Base-by-base conservation (phyloP, 2,797 vertebrate genomes). In the Synanceia verrucosa region DNA sequence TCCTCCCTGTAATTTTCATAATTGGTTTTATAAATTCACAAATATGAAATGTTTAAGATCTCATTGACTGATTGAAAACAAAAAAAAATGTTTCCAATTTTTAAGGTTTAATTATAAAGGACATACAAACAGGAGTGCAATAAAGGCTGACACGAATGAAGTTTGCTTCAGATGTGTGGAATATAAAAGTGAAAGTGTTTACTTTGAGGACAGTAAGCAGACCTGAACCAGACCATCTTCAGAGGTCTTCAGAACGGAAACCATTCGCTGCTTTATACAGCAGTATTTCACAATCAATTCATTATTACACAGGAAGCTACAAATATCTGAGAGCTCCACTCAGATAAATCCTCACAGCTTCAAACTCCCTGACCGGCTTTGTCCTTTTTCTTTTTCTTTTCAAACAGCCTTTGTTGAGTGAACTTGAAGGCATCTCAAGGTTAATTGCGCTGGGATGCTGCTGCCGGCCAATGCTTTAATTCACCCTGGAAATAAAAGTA, bases 391-490 rank as follows among this genome's bases (percentile, higher is more conserved):
- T 65, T 11, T 18, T 9, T 55, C 31, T 56, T 47, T 47, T 56
- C 21, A 14, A 19, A 14, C 29, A 29, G 53, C 77, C 67, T 70
- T 75, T 68, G 65, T 68, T 41, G 34, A 28, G 23, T 34, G 51
- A 53, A 50, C 68, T 10, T 57, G 33, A 72, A 70, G 50, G 57
- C 11, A 11, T 26, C 57, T 67, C 50, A 70, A 81, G 80, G 85
- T 81, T 87, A 87, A 87, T 85, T 81, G 58, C 62, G 48, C 48
- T 6, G 85, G 14, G 71, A 37, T 41, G 9, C 44, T 28, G 58
- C 56, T 23, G 46, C 24, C 56, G 1, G 61, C 31, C 34, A 34
- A 13, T 47, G 56, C 58, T 50, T 48, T 18, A 51, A 39, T 7
- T 64, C 65, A 65, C 65, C 50, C 65, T 59, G 70, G 65, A 73